phyloP scores from a whole-genome alignment of 2,113 vertebrate species.

The Takifugu flavidus region DNA sequence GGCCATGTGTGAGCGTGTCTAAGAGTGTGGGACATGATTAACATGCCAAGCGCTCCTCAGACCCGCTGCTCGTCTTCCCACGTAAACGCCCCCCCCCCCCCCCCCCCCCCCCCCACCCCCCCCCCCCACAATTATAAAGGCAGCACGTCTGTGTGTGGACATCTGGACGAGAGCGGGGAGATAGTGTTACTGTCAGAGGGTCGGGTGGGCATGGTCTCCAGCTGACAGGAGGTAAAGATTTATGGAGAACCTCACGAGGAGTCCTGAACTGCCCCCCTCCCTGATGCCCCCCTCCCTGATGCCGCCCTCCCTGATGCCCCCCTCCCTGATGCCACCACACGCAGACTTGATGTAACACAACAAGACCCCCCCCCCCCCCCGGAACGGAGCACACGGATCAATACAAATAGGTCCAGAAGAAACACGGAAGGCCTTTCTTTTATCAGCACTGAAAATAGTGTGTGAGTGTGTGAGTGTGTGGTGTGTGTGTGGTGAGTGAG shows the following conservation, averaged over 20 bases:
- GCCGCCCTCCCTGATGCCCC: slow-evolving; percentile 4
- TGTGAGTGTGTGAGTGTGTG: no score
- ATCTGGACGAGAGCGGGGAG: slow-evolving; percentile 34
- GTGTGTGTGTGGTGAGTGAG: no score
- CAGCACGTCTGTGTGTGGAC: slow-evolving; percentile 60
- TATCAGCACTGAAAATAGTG: no score
- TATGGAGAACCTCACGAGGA: slow-evolving; percentile 32
- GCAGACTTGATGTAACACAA: slow-evolving; percentile 21
- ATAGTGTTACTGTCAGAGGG: slow-evolving; percentile 54
- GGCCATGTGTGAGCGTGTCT: slow-evolving; percentile 16
- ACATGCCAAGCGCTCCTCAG: slow-evolving; percentile 53
- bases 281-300: no score
- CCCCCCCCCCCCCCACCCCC: not conserved
- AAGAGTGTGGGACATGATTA: slow-evolving; percentile 53
- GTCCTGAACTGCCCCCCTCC: no score
- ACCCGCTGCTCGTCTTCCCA: slow-evolving; percentile 54
- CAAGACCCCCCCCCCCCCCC: no score
- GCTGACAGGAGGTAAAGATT: slow-evolving; percentile 60
- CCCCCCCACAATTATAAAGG: slow-evolving; percentile 59
- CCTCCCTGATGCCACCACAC: slow-evolving; percentile 12
- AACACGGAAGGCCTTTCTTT: no score
- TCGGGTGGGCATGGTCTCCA: slow-evolving; percentile 20
- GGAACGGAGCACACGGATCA: no score
- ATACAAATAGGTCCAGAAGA: no score
- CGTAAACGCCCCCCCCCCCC: slow-evolving; percentile 37